These are phyloP conservation scores for Sorex fumeus DNA, from an alignment of 2,113 vertebrate genomes.

Conservation along the genomic window DNA sequence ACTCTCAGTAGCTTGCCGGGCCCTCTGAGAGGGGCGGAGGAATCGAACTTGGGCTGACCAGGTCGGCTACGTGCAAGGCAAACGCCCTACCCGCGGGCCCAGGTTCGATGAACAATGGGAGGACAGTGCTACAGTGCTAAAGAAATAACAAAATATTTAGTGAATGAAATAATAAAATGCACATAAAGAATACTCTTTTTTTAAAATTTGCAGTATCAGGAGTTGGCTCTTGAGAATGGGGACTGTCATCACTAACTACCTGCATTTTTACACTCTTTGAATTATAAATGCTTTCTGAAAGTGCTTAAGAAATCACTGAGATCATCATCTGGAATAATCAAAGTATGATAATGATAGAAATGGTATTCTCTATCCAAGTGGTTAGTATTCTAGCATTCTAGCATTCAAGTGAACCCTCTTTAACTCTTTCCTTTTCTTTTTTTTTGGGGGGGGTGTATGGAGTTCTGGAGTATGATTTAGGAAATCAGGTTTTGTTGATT, in stretches of 20 bases:
- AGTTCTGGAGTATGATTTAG: neutral
- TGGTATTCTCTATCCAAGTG: neutral
- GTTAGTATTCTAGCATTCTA: neutral
- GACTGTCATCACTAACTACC: neutral
- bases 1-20: too few species aligned
- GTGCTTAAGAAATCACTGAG: neutral
- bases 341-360: neutral
- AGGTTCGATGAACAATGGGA: too few species aligned
- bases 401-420: neutral
- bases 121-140: too few species aligned
- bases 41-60: too few species aligned
- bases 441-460: too few species aligned
- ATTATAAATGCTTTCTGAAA: conserved; percentile 18
- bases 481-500: neutral
- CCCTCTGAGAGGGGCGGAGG: too few species aligned
- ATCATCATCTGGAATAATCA: conserved; percentile 2
- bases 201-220: conserved; percentile 8
- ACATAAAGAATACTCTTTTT: too few species aligned
- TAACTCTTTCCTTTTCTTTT: conserved; percentile 19
- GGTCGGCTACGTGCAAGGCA: too few species aligned
- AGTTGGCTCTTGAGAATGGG: neutral
- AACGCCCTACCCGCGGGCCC: too few species aligned
- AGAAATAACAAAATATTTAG: neutral
- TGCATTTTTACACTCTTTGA: neutral
- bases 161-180: too few species aligned